These are phyloP conservation scores for Ia io DNA, from an alignment of 2,113 vertebrate genomes.

Conservation along the genomic window DNA sequence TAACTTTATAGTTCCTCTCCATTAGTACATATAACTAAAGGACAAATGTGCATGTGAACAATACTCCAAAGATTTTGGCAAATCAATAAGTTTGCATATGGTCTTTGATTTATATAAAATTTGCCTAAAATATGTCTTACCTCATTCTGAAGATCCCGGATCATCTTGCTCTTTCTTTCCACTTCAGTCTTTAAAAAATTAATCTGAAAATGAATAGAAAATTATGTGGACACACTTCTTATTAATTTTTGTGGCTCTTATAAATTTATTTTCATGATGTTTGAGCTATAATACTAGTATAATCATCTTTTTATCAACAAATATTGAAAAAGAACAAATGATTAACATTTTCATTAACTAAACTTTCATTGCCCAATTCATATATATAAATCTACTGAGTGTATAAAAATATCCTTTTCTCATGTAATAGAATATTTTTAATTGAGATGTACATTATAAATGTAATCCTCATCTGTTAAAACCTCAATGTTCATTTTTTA, in stretches of 20 bases:
- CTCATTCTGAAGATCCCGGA: slow-evolving; percentile 98
- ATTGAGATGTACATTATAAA: background rate
- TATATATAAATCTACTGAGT: background rate
- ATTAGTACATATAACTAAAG: background rate
- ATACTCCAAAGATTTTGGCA: background rate
- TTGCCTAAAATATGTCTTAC: slow-evolving; percentile 78
- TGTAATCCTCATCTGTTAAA: background rate
- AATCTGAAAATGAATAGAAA: slow-evolving; percentile 85
- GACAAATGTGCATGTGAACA: background rate
- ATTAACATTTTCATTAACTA: background rate
- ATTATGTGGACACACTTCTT: background rate
- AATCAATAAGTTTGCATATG: background rate
- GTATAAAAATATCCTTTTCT: background rate
- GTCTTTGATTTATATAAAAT: background rate
- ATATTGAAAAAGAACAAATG: background rate
- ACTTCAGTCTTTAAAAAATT: slow-evolving; percentile 97
- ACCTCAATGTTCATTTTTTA: background rate
- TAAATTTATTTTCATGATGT: background rate
- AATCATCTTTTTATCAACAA: background rate
- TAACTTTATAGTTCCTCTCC: background rate
- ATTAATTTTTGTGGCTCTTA: background rate
- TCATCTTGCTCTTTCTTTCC: slow-evolving; percentile 98
- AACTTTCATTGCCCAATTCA: background rate
- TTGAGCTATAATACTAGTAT: background rate
- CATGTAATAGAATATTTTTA: background rate